Base-by-base conservation (phyloP, 2,888 invertebrate species). In the Drosophila testacea region DNA sequence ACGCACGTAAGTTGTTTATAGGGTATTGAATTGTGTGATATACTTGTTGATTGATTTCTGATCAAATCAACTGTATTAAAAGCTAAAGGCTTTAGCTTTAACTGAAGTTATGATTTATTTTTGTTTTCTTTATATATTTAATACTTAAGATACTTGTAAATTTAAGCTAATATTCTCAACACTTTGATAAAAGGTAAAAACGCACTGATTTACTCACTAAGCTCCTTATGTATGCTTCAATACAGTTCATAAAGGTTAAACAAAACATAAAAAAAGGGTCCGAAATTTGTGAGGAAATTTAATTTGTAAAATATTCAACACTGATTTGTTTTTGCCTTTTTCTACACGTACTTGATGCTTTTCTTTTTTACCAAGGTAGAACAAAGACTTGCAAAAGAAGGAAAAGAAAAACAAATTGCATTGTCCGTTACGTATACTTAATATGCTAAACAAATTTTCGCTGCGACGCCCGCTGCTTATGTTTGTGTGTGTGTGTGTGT, bases 401-500 rank as follows among this genome's bases (percentile, higher is more conserved):
- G 36, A 16, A n/a, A 63, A 55, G 38, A 41, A 11, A 41, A 46
- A 13, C 10, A 41, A 57, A 56, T 61, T 55, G 50, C 59, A 63
- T 46, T 64, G 76, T 4, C 63, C 44, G 61, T 41, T 77, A 61
- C 72, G 72, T 77, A 80, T 80, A 80, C 81, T 73, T 76, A 82
- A 81, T 82, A 82, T 81, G 85, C 66, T 82, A 83, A 82, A 72
- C 56, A 77, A 83, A 67, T 79, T 79, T 67, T 63, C 10, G 6
- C 36, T 48, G 46, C 42, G 41, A 60, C 51, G 63, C 54, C 34
- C 47, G 38, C 28, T 42, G 6, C n/a, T 11, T 10, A 41, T 28
- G 36, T 11, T 30, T 16, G 13, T n/a, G 59, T 46, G 62, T 55
- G 42, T 41, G 27, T 61, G 42, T 48, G 51, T 54, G 44, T 55